Evolutionary conservation across 2,797 vertebrate genomes (phyloP).

Genomic region (Sibirionetta formosa): DNA sequence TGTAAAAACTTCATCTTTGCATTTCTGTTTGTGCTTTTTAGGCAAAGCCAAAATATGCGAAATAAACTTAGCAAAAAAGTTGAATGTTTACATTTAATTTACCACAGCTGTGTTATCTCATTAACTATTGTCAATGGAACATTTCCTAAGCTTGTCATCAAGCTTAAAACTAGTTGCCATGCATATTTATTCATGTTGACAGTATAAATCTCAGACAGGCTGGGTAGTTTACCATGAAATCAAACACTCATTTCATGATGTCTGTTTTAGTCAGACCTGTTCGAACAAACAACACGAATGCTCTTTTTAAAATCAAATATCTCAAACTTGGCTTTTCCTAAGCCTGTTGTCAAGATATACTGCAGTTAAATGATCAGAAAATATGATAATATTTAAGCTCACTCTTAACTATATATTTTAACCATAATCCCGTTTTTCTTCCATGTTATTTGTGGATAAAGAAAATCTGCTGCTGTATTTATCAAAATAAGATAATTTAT

Average conservation of each 20-base stretch:
- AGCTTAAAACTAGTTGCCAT: background rate
- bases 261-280: background rate
- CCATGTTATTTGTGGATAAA: background rate
- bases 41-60: background rate
- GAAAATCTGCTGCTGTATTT: background rate
- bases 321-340: background rate
- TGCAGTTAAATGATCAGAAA: background rate
- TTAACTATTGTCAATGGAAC: background rate
- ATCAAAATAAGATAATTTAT: background rate
- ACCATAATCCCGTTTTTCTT: background rate
- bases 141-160: background rate
- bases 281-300: background rate
- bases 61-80: background rate
- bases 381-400: background rate
- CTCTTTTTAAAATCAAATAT: background rate
- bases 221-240: background rate
- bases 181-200: background rate
- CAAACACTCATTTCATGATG: background rate
- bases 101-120: background rate
- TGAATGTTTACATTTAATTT: background rate
- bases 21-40: background rate
- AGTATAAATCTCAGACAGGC: background rate
- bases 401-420: background rate
- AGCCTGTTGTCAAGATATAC: background rate
- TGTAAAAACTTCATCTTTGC: background rate